phyloP scores from a whole-genome alignment of 2,113 vertebrate species.

The Micromys minutus region DNA sequence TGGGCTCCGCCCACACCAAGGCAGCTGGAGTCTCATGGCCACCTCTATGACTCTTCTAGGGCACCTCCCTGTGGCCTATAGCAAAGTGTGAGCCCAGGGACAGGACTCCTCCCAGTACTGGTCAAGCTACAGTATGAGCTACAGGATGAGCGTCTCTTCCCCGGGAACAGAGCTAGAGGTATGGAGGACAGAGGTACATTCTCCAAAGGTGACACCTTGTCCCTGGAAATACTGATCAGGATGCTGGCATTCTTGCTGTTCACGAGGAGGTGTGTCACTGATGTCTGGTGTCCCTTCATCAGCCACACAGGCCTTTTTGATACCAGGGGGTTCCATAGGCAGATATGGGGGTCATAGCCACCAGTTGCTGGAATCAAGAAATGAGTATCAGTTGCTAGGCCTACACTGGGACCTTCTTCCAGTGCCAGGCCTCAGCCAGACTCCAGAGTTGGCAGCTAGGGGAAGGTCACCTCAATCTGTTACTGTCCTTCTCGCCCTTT shows the following conservation, averaged over 20 bases:
- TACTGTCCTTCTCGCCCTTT: not conserved
- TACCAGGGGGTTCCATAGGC: conserved; percentile 69
- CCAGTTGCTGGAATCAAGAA: conserved; percentile 58
- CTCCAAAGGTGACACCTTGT: conserved; percentile 49
- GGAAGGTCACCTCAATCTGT: not conserved
- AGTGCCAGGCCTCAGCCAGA: not conserved
- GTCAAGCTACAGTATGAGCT: not conserved
- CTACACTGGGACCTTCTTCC: not conserved
- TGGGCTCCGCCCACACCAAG: not conserved
- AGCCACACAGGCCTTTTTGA: conserved; percentile 66
- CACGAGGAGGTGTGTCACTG: conserved; percentile 61
- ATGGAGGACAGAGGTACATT: accelerated
- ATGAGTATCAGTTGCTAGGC: not conserved
- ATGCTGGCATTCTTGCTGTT: conserved; percentile 25
- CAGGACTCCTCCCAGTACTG: not conserved
- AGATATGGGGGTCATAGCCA: conserved; percentile 68
- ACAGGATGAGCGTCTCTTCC: not conserved
- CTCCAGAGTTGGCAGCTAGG: not conserved
- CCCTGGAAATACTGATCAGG: conserved; percentile 74
- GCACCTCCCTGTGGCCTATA: not conserved
- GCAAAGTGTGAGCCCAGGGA: not conserved
- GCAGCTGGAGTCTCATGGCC: not conserved
- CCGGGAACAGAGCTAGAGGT: not conserved
- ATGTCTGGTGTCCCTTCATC: conserved; percentile 74
- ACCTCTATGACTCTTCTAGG: not conserved